phyloP scores from a whole-genome alignment of 92 coral and sea anemone species.

The Porites cylindrica region DNA sequence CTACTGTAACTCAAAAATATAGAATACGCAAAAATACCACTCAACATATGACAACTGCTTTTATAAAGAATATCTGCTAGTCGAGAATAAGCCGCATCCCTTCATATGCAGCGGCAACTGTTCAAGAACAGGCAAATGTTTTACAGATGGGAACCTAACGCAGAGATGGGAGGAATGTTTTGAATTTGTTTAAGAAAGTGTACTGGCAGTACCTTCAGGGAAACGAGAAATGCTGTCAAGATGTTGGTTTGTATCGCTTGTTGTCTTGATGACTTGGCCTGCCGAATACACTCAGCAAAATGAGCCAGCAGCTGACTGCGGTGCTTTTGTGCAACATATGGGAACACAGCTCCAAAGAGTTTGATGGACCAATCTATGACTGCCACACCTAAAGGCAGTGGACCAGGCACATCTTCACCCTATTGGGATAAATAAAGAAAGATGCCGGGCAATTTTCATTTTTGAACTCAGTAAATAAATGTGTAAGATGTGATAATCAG shows the following conservation, averaged over 20 bases:
- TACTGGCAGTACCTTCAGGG: constrained; percentile 71
- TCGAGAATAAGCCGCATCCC: no score
- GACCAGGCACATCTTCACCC: constrained; percentile 98
- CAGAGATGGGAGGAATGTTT: no score
- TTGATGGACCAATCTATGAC: constrained; percentile 95
- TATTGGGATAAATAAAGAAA: constrained; percentile 5
- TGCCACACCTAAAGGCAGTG: constrained; percentile 96
- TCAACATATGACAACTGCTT: no score
- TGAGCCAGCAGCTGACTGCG: constrained; percentile 95
- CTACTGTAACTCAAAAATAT: no score
- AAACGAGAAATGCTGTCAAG: constrained; percentile 95
- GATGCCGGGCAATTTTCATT: neutral
- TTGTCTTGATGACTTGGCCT: constrained; percentile 92
- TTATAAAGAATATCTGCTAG: no score
- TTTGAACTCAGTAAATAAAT: neutral
- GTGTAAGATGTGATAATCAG: no score
- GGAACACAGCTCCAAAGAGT: constrained; percentile 92
- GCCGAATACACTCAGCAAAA: constrained; percentile 92
- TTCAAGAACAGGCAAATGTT: no score
- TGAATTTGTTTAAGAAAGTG: neutral
- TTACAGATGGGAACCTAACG: no score
- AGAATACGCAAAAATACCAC: no score
- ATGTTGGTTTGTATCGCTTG: constrained; percentile 98
- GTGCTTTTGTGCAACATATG: constrained; percentile 95
- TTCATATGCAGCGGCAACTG: no score